Base-by-base conservation (phyloP, 2,888 invertebrate species). In the Drosophila testacea region DNA sequence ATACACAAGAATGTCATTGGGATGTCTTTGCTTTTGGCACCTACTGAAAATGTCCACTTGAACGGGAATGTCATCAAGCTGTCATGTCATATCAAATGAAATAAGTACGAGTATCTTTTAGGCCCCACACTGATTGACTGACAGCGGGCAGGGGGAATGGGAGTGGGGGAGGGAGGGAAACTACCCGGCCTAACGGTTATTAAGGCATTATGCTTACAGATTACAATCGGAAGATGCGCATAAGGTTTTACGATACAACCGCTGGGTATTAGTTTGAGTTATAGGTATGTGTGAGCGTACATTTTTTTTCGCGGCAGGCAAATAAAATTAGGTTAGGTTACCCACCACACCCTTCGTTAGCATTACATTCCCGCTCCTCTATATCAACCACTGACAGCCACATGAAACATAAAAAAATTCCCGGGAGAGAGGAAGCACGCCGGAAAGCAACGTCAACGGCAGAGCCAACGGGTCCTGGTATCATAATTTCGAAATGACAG, bases 401-500 rank as follows among this genome's bases (percentile, higher is more conserved):
- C 63, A 69, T 62, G 57, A 62, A 79, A 70, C 81, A 79, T 75
- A 71, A 72, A 68, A 76, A 68, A 77, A 64, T 51, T 67, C 60
- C 69, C 66, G 22, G 42, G 55, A 34, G 7, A 62, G 13, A 52
- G 60, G 41, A 64, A 60, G 63, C 38, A 60, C 56, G 44, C 63
- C 64, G 70, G 73, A 70, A 78, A 72, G 72, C 39, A 66, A 67
- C 77, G 86, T 69, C 64, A 68, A 68, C 73, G 70, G 44, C 67
- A 62, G 70, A 54, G 52, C 48, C 56, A 46, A 60, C 69, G 59
- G 51, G 61, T 41, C 59, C 59, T 71, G 88, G 83, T 81, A 83
- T 83, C 88, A 83, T 83, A 83, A 83, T 83, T 83, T 88, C 88
- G 88, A 86, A 88, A 83, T 83, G 83, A 83, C 83, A 83, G 83